Evolutionary conservation across 2,888 invertebrate genomes (phyloP), one percentile per base, ranked within the genome.

Genomic region (Linnaemya tessellans): DNA sequence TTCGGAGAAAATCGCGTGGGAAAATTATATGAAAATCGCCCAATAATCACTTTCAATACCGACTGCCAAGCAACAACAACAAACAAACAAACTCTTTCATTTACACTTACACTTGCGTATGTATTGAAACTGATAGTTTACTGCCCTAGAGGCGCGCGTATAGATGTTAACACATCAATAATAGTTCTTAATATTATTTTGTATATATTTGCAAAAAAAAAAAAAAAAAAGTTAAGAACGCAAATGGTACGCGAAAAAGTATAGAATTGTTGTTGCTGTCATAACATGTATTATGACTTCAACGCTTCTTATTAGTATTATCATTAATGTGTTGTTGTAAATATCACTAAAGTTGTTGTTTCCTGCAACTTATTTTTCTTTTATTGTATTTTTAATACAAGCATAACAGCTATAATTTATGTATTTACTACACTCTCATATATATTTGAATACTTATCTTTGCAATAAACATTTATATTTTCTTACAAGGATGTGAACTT

Each of bases 201-300:
- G 30, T 2, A 30, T 3, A 30, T 30, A 20, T 10, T 1, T 38
- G n/a, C 5, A n/a, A n/a, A n/a, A n/a, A 5, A 75, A 35, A 46
- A 7, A 51, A 75, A 64, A n/a, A 64, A n/a, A 3, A 41, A 60
- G 9, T 30, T 30, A 30, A 30, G 30, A 5, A 30, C 5, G 30
- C 5, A 5, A 30, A 30, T 5, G 30, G 5, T 30, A 5, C 30
- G 30, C 30, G 30, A 30, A 30, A 30, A 30, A 5, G n/a, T n/a
- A n/a, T 30, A 41, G 15, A 65, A 56, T 25, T 43, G 41, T 62
- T 30, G 35, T 25, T 22, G 60, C 51, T 83, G 67, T 65, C 78
- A 83, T 73, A 56, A 46, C 73, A 65, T 71, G 68, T 74, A 46
- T 79, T 74, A 79, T 51, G 68, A 54, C 25, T 68, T 79, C 74